These are phyloP conservation scores for Zaprionus lineosus DNA, from an alignment of 2,888 invertebrate genomes.

Conservation along the genomic window DNA sequence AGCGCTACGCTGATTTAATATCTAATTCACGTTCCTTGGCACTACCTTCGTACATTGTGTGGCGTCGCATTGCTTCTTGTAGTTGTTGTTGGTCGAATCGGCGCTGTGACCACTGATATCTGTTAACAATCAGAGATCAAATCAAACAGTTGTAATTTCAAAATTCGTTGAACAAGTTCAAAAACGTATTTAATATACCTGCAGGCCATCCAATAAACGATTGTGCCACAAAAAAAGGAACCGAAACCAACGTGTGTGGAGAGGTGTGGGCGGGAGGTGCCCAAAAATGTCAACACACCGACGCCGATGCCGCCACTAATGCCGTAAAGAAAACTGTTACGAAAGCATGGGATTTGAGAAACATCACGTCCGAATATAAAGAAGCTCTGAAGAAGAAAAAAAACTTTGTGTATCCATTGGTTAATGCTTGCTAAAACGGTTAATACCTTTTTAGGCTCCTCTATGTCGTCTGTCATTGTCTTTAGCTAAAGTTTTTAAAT, in stretches of 20 bases:
- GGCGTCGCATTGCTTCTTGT: slow-evolving; percentile 86
- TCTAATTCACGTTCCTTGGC: slow-evolving; percentile 81
- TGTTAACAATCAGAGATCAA: slow-evolving; percentile 51
- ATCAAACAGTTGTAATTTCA: not conserved
- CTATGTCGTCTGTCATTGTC: slow-evolving; percentile 61
- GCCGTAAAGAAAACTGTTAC: slow-evolving; percentile 90
- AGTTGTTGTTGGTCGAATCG: slow-evolving; percentile 87
- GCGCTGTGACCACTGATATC: slow-evolving; percentile 87
- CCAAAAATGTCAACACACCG: slow-evolving; percentile 88
- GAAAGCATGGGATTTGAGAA: slow-evolving; percentile 90
- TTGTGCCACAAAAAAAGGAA: slow-evolving; percentile 86
- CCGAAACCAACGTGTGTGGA: slow-evolving; percentile 88
- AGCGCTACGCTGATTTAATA: slow-evolving; percentile 68
- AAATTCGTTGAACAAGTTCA: too few relatives aligned
- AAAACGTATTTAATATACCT: slow-evolving; percentile 76
- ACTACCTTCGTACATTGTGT: slow-evolving; percentile 87
- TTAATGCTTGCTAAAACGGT: not conserved
- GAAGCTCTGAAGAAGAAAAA: slow-evolving; percentile 46
- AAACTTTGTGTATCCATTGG: not conserved
- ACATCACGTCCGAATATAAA: slow-evolving; percentile 88
- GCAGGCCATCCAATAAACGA: slow-evolving; percentile 88
- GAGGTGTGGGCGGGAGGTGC: slow-evolving; percentile 87
- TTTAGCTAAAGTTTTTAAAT: slow-evolving; percentile 6
- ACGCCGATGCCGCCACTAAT: slow-evolving; percentile 87
- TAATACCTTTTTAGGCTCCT: slow-evolving; percentile 59